These are phyloP conservation scores for Callyntrura guangdongensis DNA, from an alignment of 2,888 invertebrate genomes.

Conservation along the genomic window DNA sequence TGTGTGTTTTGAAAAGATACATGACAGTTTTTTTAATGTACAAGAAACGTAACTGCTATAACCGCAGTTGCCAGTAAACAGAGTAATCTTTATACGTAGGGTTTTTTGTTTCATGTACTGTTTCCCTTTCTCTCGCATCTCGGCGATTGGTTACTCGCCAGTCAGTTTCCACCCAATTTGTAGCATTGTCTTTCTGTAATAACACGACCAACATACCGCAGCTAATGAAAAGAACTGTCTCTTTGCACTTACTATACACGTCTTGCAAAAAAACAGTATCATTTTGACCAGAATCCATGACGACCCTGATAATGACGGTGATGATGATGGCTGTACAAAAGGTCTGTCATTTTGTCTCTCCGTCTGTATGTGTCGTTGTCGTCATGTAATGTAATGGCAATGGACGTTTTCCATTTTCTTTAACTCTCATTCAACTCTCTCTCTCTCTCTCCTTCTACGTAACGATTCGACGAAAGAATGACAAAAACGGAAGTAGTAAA, in stretches of 20 bases:
- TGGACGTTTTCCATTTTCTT: conserved; percentile 59
- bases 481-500: conserved; percentile 15
- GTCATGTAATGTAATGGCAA: conserved; percentile 60
- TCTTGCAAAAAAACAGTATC: not conserved
- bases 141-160: not conserved
- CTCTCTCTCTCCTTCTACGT: conserved; percentile 28
- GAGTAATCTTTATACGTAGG: not conserved
- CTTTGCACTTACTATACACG: not conserved
- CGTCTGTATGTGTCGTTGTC: conserved; percentile 3
- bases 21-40: too few species aligned
- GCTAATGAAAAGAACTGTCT: not conserved
- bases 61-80: not conserved
- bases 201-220: not conserved
- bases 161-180: not conserved
- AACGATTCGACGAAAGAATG: not conserved
- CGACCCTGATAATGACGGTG: not conserved
- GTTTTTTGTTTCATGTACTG: not conserved
- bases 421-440: conserved; percentile 20
- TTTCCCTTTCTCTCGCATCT: not conserved
- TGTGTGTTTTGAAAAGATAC: not conserved
- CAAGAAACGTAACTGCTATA: too few species aligned
- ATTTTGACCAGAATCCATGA: conserved; percentile 3
- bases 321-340: not conserved
- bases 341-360: not conserved
- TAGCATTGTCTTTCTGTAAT: not conserved